phyloP scores from a whole-genome alignment of 1,140 invertebrate genomes.

The Scaptodrosophila lebanonensis region DNA sequence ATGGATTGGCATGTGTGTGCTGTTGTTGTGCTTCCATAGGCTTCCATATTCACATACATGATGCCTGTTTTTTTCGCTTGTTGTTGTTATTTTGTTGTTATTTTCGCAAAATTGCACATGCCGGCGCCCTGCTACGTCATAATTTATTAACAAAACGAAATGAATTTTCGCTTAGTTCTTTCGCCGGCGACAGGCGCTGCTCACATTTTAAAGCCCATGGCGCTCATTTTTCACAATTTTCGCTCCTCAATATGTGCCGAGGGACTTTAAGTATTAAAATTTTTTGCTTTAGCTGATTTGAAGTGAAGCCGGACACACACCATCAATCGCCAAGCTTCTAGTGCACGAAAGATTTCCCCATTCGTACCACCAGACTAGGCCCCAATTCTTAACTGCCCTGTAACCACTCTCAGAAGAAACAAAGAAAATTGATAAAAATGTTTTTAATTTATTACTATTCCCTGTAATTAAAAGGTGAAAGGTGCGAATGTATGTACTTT shows the following conservation, averaged over 20 bases:
- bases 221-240: conserved; percentile 62
- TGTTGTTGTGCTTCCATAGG: conserved; percentile 30
- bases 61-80: conserved; percentile 8
- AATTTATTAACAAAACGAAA: conserved; percentile 68
- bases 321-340: too few relatives aligned
- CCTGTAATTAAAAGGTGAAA: too few relatives aligned
- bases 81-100: conserved; percentile 36
- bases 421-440: too few relatives aligned
- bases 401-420: too few relatives aligned
- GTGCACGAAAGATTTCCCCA: too few relatives aligned
- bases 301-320: too few relatives aligned
- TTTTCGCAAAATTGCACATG: conserved; percentile 51
- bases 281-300: too few relatives aligned
- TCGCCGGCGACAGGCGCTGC: conserved; percentile 4
- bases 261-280: too few relatives aligned
- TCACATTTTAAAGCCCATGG: conserved; percentile 48
- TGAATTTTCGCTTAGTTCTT: conserved; percentile 53
- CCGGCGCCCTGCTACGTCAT: conserved; percentile 62
- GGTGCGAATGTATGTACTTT: too few relatives aligned
- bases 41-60: conserved; percentile 18
- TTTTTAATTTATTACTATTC: too few relatives aligned
- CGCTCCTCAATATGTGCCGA: conserved; percentile 45
- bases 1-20: conserved; percentile 11
- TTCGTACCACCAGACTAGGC: too few relatives aligned
- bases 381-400: too few relatives aligned